These are phyloP conservation scores for Otis tarda DNA, from an alignment of 2,113 vertebrate species.

Conservation along the genomic window DNA sequence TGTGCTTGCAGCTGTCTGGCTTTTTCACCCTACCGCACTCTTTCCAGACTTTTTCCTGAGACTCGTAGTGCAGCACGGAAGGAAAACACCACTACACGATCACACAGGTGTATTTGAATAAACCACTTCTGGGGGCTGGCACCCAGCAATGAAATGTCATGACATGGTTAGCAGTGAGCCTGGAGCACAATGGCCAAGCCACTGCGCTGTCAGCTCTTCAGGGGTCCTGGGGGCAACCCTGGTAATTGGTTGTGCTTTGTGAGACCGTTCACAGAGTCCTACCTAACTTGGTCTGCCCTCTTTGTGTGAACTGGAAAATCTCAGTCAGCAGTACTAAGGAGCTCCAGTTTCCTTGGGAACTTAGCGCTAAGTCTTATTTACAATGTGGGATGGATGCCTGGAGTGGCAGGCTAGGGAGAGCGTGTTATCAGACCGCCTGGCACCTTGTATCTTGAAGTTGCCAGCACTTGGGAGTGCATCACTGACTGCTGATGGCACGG, in stretches of 20 bases:
- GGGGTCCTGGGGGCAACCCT: neutral
- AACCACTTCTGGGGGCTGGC: neutral
- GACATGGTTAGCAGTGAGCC: neutral
- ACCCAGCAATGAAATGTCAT: neutral
- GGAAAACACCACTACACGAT: neutral
- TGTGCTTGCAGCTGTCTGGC: neutral
- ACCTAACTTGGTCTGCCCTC: neutral
- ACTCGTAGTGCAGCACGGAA: neutral
- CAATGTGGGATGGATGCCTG: neutral
- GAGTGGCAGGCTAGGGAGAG: neutral
- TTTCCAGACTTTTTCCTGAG: neutral
- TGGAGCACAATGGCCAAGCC: neutral
- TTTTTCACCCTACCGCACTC: neutral
- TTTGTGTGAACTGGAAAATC: neutral
- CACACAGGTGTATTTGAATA: neutral
- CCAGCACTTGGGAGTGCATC: neutral
- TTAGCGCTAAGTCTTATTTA: neutral
- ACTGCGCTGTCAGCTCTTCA: neutral
- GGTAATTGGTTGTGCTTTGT: neutral
- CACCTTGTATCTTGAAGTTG: neutral
- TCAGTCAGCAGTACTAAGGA: neutral
- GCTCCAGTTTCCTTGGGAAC: neutral
- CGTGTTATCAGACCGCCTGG: rapidly evolving
- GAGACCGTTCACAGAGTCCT: neutral
- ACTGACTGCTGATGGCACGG: neutral